Evolutionary conservation across 2,113 vertebrate species (phyloP), one percentile per base, ranked within the genome.

Genomic region (Engystomops pustulosus): DNA sequence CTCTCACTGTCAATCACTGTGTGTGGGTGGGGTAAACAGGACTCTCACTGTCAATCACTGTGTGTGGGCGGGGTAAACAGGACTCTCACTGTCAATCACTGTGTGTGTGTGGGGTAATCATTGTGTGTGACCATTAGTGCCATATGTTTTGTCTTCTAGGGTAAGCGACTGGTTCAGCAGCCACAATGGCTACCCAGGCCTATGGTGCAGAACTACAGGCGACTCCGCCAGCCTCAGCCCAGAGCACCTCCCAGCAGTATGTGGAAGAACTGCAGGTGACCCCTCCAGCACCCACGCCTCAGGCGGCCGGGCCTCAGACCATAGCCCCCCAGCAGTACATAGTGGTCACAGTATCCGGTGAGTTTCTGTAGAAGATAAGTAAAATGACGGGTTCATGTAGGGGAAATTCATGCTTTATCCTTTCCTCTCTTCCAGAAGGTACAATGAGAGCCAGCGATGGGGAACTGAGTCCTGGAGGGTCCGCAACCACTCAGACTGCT

Each of bases 321-420:
- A 88, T 91, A 38, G 93, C 93, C 0, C 91, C 96, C 0, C 93
- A 95, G 69, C 95, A 97, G 91, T 97, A 95, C 91, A 96, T 97
- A 86, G 95, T 97, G 88, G 96, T 97, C 32, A 96, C 96, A 0
- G 96, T 97, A 10, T 95, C 95, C 2, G 96, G 96, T 97, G 91
- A 95, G 96, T 86, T 55, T 30, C 2, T 34, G 62, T 34, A 1
- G 25, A 6, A 45, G 2, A 12, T 12, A 12, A 12, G 44, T 12
- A 12, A 45, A 7, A 45, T 45, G 44, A 12, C 44, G 8, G 38
- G 8, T 41, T 8, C 38, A 8, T 41, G 38, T 8, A 41, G 44
- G 44, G 14, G 6, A 2, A 7, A 45, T 45, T 45, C 36, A 7
- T n/a, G 32, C 47, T 1, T 34, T 65, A 1, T 15, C 18, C 41